phyloP scores from a whole-genome alignment of 2,888 invertebrate genomes.

The Nebria brevicollis region DNA sequence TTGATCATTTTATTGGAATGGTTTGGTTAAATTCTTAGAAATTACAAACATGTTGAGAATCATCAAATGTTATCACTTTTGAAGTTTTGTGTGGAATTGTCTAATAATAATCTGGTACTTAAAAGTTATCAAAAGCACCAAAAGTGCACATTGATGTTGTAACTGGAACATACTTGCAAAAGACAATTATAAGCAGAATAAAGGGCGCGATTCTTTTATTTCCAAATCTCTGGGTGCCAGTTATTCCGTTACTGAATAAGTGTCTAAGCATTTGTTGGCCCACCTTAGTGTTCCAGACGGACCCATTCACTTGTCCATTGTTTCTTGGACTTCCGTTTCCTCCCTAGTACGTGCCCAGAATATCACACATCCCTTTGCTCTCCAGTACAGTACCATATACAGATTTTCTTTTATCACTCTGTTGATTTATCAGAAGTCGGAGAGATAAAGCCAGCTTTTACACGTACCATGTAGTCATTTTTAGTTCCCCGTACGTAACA shows the following conservation, averaged over 20 bases:
- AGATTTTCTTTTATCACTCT: slow-evolving; percentile 9
- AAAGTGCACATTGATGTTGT: too few relatives aligned
- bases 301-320: slow-evolving; percentile 7
- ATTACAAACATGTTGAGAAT: too few relatives aligned
- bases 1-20: too few relatives aligned
- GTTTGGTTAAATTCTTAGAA: too few relatives aligned
- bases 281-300: slow-evolving; percentile 6
- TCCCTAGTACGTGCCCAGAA: slow-evolving; percentile 21
- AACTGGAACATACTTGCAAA: too few relatives aligned
- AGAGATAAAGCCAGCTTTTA: background rate
- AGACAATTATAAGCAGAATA: background rate
- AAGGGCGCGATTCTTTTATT: background rate
- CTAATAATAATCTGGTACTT: too few relatives aligned
- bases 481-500: too few relatives aligned
- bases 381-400: background rate
- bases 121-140: too few relatives aligned
- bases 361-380: background rate
- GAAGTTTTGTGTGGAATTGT: too few relatives aligned
- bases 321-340: slow-evolving; percentile 24
- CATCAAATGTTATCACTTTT: too few relatives aligned
- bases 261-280: background rate
- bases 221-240: background rate
- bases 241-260: background rate
- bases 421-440: slow-evolving; percentile 12
- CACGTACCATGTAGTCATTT: too few relatives aligned